A percentile compares a stretch with the other conserved stretches of the same genome.
These are phyloP conservation scores for Eclectus roratus DNA, from an alignment of 2,113 vertebrate species.

Conservation along the genomic window DNA sequence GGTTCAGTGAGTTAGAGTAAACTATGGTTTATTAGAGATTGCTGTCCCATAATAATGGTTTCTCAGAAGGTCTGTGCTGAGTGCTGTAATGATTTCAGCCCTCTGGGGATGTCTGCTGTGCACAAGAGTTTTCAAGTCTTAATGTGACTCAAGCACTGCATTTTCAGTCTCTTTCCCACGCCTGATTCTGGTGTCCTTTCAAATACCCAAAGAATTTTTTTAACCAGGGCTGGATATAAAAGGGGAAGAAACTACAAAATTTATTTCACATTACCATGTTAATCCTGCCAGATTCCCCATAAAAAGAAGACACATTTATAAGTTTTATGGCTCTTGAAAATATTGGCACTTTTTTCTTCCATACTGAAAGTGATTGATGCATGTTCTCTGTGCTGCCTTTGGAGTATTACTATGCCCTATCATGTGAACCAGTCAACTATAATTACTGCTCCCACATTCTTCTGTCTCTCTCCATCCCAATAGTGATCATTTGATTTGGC, in stretches of 20 bases:
- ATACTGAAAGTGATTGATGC: not conserved
- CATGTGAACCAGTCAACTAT: not conserved
- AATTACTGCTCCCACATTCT: not conserved
- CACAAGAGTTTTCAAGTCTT: not conserved
- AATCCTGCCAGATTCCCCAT: not conserved
- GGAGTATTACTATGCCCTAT: not conserved
- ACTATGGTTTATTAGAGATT: not conserved
- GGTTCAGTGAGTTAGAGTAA: not conserved
- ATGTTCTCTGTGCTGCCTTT: not conserved
- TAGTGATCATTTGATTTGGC: not conserved
- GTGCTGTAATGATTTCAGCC: not conserved
- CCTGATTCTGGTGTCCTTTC: rapidly evolving
- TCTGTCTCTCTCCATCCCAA: not conserved
- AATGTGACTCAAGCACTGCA: not conserved
- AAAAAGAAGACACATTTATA: not conserved
- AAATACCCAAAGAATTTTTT: not conserved
- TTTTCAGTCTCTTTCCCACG: not conserved
- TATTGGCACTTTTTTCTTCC: not conserved
- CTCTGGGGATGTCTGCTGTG: not conserved
- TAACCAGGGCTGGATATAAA: not conserved
- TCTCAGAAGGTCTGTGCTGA: not conserved
- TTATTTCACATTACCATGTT: not conserved
- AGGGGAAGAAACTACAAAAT: not conserved
- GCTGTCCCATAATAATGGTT: not conserved
- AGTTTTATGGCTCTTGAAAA: not conserved